Percentiles rank a stretch among this genome's conserved stretches.
Conservation (phyloP, 1,140 invertebrate species). For the Triops cancriformis region DNA sequence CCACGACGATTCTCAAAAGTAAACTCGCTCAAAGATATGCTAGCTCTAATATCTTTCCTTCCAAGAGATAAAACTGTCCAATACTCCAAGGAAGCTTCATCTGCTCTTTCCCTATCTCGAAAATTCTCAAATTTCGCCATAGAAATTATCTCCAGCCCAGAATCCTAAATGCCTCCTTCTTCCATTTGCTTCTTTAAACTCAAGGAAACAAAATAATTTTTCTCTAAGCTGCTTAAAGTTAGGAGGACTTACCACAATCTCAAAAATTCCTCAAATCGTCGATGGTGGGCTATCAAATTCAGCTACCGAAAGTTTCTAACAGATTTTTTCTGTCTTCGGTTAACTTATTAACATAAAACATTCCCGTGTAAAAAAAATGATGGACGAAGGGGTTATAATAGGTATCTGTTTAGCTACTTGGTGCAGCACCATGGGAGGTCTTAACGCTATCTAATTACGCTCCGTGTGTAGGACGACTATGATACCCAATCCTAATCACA, state of each 20-base stretch:
- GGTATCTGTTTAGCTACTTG: not conserved
- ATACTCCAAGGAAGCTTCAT: not conserved
- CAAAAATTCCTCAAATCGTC: not conserved
- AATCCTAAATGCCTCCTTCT: not conserved
- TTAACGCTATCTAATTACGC: constrained; percentile 6
- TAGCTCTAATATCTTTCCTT: not conserved
- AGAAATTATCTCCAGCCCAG: not conserved
- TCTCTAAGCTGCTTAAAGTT: not conserved
- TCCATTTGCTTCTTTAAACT: not conserved
- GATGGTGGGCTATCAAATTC: not conserved
- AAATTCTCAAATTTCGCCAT: not conserved
- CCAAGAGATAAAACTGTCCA: not conserved
- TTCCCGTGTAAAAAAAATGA: too few relatives aligned
- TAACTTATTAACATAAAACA: not conserved
- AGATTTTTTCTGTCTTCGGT: not conserved
- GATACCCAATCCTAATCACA: not conserved
- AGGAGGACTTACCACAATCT: too few relatives aligned
- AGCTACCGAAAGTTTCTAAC: not conserved
- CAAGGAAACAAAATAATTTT: not conserved
- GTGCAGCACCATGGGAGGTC: not conserved
- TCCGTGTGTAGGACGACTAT: not conserved
- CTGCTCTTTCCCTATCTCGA: not conserved
- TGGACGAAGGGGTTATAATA: not conserved
- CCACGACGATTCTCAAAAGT: not conserved
- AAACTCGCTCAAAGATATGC: not conserved